phyloP scores from a whole-genome alignment of 1,140 invertebrate species.

The Lucilia cuprina region DNA sequence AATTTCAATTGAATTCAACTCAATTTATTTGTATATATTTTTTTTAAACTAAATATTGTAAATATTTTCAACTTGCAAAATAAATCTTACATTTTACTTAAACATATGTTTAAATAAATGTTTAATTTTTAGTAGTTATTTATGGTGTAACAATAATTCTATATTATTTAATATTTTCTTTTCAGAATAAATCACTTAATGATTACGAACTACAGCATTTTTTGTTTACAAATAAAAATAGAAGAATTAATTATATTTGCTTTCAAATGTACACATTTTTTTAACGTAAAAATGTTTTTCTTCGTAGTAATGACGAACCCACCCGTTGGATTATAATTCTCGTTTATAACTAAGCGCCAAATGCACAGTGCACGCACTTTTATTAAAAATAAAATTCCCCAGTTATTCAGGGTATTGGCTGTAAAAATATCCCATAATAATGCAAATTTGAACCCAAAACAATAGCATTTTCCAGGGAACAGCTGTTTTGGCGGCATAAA shows the following conservation, averaged over 20 bases:
- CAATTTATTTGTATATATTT: no score
- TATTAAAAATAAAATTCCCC: slow-evolving; percentile 11
- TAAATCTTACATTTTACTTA: not conserved
- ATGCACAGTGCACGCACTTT: slow-evolving; percentile 17
- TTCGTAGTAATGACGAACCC: not conserved
- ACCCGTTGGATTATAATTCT: not conserved
- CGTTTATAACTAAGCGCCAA: slow-evolving; percentile 25
- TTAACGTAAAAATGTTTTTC: no score
- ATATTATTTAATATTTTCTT: not conserved
- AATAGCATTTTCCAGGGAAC: not conserved
- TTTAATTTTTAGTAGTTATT: no score
- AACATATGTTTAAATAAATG: not conserved
- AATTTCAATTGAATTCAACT: no score
- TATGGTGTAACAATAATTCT: not conserved
- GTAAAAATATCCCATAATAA: slow-evolving; percentile 13
- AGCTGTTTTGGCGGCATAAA: slow-evolving; percentile 24
- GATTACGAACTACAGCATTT: no score
- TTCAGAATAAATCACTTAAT: not conserved
- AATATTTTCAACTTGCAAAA: no score
- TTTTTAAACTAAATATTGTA: no score
- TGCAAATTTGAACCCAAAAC: slow-evolving; percentile 25
- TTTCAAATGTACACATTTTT: no score
- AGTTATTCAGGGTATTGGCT: not conserved
- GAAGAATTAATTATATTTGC: no score
- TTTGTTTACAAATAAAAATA: no score